Base-by-base conservation (phyloP, 2,888 invertebrate species). In the Noctua comes region DNA sequence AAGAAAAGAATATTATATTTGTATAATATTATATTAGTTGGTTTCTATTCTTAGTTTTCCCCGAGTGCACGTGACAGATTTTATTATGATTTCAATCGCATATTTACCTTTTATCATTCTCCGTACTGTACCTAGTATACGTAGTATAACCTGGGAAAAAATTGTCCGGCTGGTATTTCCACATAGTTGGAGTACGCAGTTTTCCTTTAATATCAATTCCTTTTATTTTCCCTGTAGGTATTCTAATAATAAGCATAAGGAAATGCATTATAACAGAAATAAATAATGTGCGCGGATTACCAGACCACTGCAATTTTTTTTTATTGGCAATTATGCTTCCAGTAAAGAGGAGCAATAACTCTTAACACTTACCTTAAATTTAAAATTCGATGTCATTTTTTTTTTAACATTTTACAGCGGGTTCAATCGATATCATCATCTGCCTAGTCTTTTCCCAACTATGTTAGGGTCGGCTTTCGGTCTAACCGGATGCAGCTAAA, bases 91-190 rank as follows among this genome's bases (percentile, higher is more conserved):
- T 65, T 64, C 40, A 10, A 21, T n/a, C 13, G 18, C 21, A 48
- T 40, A 11, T 72, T 64, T 77, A 48, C 57, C 36, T 27, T 21
- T n/a, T 6, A 27, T n/a, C 0, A 51, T 59, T 68, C 57, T 82
- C 31, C 40, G 7, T 51, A 18, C 21, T n/a, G n/a, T 51, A 51
- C 4, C 7, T 64, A n/a, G n/a, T n/a, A 21, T 24, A 24, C 57
- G 3, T 13, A 36, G 24, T 57, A 18, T n/a, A 0, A 18, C 24
- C 5, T 1, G 13, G 13, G 18, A 7, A 40, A 31, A 11, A 21
- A 0, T 21, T 40, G 2, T 65, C 7, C 5, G 21, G 4, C 0
- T 1, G n/a, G n/a, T 46, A 54, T 64, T 78, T 69, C 31, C 7
- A 27, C 16, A n/a, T 1, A 46, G 1, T 24, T 46, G 5, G 5